Evolutionary conservation across 2,888 invertebrate species (phyloP).

Genomic region (Hydraecia micacea): DNA sequence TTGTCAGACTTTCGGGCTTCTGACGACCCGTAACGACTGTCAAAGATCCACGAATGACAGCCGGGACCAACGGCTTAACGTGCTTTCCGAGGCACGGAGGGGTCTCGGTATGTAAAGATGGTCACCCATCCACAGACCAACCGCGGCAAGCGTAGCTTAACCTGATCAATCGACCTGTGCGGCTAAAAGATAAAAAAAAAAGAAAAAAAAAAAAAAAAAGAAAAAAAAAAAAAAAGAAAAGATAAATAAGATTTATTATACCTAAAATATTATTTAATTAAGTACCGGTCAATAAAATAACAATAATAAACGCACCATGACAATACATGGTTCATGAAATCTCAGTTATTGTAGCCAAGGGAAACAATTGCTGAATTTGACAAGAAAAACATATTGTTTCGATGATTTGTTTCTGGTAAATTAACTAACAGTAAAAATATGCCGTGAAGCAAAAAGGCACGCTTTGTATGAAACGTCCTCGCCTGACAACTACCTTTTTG

Average conservation of each 20-base stretch:
- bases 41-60: no score
- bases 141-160: no score
- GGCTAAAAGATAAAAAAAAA: no score
- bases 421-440: conserved; percentile 35
- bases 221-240: no score
- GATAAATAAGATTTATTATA: not conserved
- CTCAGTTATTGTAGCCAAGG: not conserved
- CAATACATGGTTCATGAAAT: conserved; percentile 5
- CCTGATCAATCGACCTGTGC: no score
- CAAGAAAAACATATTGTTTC: conserved; percentile 8
- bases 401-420: conserved; percentile 24
- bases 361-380: conserved; percentile 15
- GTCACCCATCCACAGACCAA: no score
- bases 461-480: conserved; percentile 40
- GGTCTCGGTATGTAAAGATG: no score
- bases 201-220: no score
- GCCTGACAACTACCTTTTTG: conserved; percentile 34
- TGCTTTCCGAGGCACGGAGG: no score
- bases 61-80: no score
- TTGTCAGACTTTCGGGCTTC: no score
- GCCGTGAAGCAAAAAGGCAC: conserved; percentile 26
- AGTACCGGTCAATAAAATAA: not conserved
- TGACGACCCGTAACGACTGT: no score
- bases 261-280: not conserved
- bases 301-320: conserved; percentile 6